Evolutionary conservation across 2,113 vertebrate genomes (phyloP), one percentile per base, ranked within the genome.

Genomic region (Microcebus ravelobensis): DNA sequence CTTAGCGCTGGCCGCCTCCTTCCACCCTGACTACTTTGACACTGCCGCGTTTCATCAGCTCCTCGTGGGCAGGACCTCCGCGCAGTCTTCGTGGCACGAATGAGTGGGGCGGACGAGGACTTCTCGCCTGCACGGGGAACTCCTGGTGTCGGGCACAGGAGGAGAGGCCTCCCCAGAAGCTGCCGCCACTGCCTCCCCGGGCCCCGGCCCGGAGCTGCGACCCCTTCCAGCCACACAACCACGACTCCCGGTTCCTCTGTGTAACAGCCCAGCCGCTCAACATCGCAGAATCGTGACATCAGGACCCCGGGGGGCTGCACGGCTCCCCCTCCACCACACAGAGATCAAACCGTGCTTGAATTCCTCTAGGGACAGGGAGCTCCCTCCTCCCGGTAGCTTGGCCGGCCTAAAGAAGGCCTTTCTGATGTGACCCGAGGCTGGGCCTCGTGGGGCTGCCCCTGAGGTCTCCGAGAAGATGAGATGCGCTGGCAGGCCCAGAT

Each of bases 11-110:
- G 11, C 8, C 2, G 6, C 21, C 8, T 15, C 12, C 34, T 55
- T 6, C 67, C 13, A 1, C 1, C 11, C 36, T 3, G 36, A 20
- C 1, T 7, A 0, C 11, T 1, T 9, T 9, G 3, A 5, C 42
- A 31, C 1, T 6, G 0, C 0, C 11, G 2, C 0, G 0, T 0
- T 27, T 6, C 1, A 8, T 17, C 83, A 17, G 57, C 39, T 20
- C 27, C 31, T 45, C 0, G 1, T 2, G 50, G 80, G 61, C 42
- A 12, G 59, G 36, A 0, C 27, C 21, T 61, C 8, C 0, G 4
- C 23, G 3, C 34, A 25, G 21, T 0, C 4, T 11, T 3, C 18
- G 18, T 9, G 12, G 2, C 9, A 3, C 59, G 10, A 27, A 17
- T 1, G 2, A 13, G 9, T 0, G 2, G 2, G 31, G 29, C 3